phyloP scores from a whole-genome alignment of 37 sponge, comb jelly and placozoan genomes.

The Oscarella lobularis region DNA sequence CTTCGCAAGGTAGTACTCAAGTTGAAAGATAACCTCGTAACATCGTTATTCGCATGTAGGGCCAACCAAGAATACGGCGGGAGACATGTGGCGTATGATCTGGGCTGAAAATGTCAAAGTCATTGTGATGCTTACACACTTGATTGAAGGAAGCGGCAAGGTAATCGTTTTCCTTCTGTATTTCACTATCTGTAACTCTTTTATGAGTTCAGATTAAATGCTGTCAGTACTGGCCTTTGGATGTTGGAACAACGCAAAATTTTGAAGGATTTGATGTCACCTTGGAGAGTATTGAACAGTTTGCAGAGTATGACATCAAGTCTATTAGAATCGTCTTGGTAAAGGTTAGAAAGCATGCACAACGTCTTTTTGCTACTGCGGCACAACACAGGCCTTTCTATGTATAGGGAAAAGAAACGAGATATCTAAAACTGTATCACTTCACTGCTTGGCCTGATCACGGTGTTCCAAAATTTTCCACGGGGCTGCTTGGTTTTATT shows the following conservation, averaged over 20 bases:
- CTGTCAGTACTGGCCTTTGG: conserved; percentile 35
- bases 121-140: conserved; percentile 64
- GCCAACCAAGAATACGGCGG: conserved; percentile 29
- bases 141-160: conserved; percentile 40
- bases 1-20: conserved; percentile 56
- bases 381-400: background rate
- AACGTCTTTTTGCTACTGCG: background rate
- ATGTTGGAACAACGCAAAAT: background rate
- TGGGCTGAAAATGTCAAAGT: conserved; percentile 45
- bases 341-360: background rate
- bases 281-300: conserved; percentile 5
- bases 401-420: background rate
- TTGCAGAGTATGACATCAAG: conserved; percentile 21
- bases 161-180: conserved; percentile 5
- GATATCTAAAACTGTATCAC: conserved; percentile 22
- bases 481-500: conserved; percentile 16
- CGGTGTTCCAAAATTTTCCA: conserved; percentile 15
- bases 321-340: conserved; percentile 14
- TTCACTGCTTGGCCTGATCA: conserved; percentile 54
- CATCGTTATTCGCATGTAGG: conserved; percentile 18
- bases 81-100: conserved; percentile 55
- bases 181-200: background rate
- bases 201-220: conserved; percentile 12
- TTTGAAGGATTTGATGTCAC: conserved; percentile 35
- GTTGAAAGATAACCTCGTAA: background rate